phyloP scores from a whole-genome alignment of 2,888 invertebrate species.

The Phaedon cochleariae region DNA sequence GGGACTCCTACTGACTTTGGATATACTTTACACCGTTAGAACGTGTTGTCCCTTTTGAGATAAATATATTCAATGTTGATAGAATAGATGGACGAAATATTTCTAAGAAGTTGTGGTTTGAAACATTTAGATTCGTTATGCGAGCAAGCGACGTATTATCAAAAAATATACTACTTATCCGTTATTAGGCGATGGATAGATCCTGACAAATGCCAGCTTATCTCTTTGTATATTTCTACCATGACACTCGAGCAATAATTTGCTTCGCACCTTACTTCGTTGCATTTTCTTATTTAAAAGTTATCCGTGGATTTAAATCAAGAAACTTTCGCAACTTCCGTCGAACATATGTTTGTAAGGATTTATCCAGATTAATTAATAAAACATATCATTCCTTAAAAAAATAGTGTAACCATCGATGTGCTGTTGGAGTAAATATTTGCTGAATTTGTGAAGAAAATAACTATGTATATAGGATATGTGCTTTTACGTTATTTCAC shows the following conservation, averaged over 20 bases:
- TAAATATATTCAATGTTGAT: constrained; percentile 23
- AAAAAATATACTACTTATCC: background rate
- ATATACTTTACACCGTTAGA: too few species aligned
- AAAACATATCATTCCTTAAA: constrained; percentile 38
- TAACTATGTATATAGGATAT: background rate
- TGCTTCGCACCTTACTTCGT: too few species aligned
- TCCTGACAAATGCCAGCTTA: constrained; percentile 1
- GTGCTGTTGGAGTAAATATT: constrained; percentile 16
- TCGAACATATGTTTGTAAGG: constrained; percentile 16
- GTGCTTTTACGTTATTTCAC: background rate
- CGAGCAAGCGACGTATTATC: background rate
- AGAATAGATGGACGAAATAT: constrained; percentile 13
- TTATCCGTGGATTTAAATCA: too few species aligned
- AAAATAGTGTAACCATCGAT: constrained; percentile 4
- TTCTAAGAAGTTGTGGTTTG: constrained; percentile 15
- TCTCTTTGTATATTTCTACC: background rate
- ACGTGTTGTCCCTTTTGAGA: too few species aligned
- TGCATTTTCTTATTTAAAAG: too few species aligned
- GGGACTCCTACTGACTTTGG: too few species aligned
- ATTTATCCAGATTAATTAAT: constrained; percentile 29
- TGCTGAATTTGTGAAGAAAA: constrained; percentile 11
- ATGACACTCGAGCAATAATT: background rate
- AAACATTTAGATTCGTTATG: constrained; percentile 8
- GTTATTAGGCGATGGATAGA: background rate
- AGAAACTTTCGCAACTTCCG: background rate